Evolutionary conservation across 2,797 vertebrate genomes (phyloP), one percentile per base, ranked within the genome.

Genomic region (Cossypha polioptera): DNA sequence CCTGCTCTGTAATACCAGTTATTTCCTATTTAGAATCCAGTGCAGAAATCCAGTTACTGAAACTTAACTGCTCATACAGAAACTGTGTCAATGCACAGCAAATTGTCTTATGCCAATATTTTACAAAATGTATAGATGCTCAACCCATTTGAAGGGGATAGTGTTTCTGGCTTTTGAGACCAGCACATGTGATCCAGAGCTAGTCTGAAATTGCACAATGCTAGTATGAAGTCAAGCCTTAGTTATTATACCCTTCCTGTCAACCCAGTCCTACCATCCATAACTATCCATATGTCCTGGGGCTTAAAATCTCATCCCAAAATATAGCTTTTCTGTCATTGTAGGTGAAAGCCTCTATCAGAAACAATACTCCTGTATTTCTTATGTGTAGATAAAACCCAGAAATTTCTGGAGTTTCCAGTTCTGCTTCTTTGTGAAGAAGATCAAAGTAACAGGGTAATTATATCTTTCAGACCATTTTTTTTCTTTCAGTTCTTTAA

Each of bases 361-460:
- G 33, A 76, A 69, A 62, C 5, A 55, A 6, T 25, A 20, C 36
- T 21, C 5, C 69, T 33, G 1, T 58, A 45, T 66, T 62, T 79
- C 19, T 43, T 50, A 28, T 3, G 4, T 36, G 28, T 45, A 28
- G 29, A 78, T 76, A 80, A 87, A 93, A 82, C 21, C 10, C 22
- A 93, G 47, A 79, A 75, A 68, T 43, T 77, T 79, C 62, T 90
- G 22, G 54, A 81, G 8, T 61, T 76, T 90, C 28, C 13, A 5
- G 4, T 66, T 16, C 18, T 59, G 18, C 11, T 9, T 68, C 21
- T 76, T 76, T 47, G 10, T 68, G 35, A 92, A 89, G 35, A 63
- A 81, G 35, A 74, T 26, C 16, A 79, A 86, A 45, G 7, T 45
- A 29, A 26, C 7, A 38, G 57, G 12, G 10, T 50, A 53, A 19